phyloP scores from a whole-genome alignment of 2,797 vertebrate species.

The Prunella strophiata region DNA sequence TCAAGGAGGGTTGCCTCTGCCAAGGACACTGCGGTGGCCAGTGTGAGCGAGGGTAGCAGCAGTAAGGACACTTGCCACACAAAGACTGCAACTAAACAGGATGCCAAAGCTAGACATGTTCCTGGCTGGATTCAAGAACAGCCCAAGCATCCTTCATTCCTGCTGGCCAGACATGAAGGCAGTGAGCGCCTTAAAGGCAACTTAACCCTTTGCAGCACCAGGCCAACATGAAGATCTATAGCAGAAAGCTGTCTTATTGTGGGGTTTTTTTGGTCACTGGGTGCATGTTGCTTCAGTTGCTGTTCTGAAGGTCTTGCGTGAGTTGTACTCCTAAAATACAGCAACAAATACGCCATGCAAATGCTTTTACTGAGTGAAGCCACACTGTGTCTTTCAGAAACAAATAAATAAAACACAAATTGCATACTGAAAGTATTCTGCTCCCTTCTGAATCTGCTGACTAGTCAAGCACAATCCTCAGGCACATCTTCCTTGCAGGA shows the following conservation, averaged over 20 bases:
- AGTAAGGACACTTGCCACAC: background rate
- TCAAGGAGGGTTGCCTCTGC: background rate
- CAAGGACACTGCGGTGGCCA: background rate
- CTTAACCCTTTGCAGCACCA: background rate
- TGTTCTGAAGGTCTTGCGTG: background rate
- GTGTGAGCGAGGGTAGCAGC: fast-evolving
- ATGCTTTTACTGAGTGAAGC: constrained; percentile 30
- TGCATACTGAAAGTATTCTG: constrained; percentile 21
- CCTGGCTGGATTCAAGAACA: background rate
- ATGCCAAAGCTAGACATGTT: background rate
- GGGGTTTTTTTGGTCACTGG: background rate
- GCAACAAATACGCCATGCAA: background rate
- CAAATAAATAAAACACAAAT: constrained; percentile 17
- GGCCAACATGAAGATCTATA: background rate
- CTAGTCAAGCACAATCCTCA: background rate
- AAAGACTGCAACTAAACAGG: background rate
- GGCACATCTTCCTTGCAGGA: background rate
- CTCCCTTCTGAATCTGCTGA: background rate
- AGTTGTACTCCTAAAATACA: background rate
- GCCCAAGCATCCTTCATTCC: background rate
- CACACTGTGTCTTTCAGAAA: background rate
- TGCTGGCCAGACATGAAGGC: background rate
- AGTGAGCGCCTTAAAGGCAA: background rate
- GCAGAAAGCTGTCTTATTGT: background rate
- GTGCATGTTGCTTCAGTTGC: background rate